Conservation (phyloP, 2,797 vertebrate genomes). For the Hirundo rustica region DNA sequence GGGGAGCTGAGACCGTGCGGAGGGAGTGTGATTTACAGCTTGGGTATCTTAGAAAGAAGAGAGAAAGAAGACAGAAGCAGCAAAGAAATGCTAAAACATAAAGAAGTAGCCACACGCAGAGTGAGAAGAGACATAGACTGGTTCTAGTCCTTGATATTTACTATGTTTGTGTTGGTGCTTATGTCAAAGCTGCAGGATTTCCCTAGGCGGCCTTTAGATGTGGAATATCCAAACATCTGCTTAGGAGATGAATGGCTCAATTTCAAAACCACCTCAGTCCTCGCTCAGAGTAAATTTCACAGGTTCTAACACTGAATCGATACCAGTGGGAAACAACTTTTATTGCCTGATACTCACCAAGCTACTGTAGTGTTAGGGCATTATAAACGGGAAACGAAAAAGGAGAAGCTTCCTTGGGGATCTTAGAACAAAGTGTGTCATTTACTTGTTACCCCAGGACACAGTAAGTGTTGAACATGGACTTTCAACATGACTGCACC, state of each 20-base stretch:
- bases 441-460: not conserved
- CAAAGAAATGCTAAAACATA: not conserved
- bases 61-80: not conserved
- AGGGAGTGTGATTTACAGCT: not conserved
- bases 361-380: not conserved
- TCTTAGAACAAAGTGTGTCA: not conserved
- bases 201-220: not conserved
- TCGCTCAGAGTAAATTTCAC: not conserved
- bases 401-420: not conserved
- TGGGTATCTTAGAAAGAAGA: not conserved
- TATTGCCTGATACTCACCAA: not conserved
- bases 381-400: not conserved
- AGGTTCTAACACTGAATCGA: not conserved
- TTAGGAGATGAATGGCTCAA: fast-evolving
- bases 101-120: not conserved
- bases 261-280: not conserved
- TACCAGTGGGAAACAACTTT: not conserved
- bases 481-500: not conserved
- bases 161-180: not conserved
- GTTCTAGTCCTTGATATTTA: not conserved
- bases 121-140: not conserved
- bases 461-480: not conserved
- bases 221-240: not conserved
- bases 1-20: fast-evolving
- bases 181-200: not conserved